Evolutionary conservation across 2,888 invertebrate genomes (phyloP).

Genomic region (Leptopilina drosophilae): DNA sequence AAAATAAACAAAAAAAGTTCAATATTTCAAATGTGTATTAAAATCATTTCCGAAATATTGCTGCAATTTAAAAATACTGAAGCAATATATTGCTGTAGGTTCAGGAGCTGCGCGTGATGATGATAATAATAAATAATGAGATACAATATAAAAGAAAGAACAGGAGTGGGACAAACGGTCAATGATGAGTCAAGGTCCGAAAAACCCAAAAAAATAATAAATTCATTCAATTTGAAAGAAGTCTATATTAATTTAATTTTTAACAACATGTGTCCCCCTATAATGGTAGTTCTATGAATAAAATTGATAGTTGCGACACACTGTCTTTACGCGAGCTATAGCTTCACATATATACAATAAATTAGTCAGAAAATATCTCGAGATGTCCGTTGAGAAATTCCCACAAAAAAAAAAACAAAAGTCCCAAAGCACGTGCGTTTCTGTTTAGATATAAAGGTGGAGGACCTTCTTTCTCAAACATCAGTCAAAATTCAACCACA

Average conservation of each 20-base stretch:
- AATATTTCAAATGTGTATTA: too few species aligned
- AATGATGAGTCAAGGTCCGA: neutral
- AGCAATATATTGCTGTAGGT: too few species aligned
- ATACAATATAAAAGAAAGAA: too few species aligned
- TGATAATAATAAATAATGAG: too few species aligned
- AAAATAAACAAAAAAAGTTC: too few species aligned
- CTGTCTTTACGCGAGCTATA: constrained; percentile 2
- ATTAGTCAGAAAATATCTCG: constrained; percentile 9
- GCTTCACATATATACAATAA: neutral
- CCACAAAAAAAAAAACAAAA: neutral
- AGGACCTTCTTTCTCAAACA: neutral
- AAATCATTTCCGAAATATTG: too few species aligned
- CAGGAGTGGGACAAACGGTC: too few species aligned
- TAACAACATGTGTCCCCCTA: neutral
- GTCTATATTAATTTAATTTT: neutral
- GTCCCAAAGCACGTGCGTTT: neutral
- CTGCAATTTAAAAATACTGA: too few species aligned
- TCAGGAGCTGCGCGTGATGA: too few species aligned
- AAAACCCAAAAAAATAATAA: neutral
- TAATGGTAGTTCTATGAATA: neutral
- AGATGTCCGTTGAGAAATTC: constrained; percentile 1
- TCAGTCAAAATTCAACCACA: constrained; percentile 23
- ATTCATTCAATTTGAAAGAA: neutral
- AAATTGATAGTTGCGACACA: constrained; percentile 5
- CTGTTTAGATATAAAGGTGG: constrained; percentile 23